A percentile compares a stretch with the other conserved stretches of the same genome.
Evolutionary conservation across 1,140 invertebrate species (phyloP).

Genomic region (Zaprionus nigranus): DNA sequence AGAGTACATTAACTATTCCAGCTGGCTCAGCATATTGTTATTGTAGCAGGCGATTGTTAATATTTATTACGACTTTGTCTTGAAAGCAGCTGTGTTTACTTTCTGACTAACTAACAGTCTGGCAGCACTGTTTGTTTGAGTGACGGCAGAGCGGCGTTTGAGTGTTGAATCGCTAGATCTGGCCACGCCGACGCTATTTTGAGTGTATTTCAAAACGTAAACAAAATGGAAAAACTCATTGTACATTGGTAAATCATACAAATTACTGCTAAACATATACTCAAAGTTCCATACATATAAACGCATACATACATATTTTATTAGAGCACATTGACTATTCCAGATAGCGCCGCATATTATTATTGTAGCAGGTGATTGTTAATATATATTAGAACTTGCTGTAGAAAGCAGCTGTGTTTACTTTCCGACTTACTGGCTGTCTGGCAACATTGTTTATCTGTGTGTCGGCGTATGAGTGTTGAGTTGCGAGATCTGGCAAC

Average conservation of each 20-base stretch:
- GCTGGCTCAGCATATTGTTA: background rate
- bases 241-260: no score
- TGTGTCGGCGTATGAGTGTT: background rate
- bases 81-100: conserved; percentile 3
- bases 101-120: background rate
- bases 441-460: background rate
- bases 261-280: no score
- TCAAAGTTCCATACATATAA: no score
- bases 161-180: background rate
- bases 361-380: background rate
- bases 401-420: background rate
- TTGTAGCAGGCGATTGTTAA: background rate
- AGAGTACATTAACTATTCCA: background rate
- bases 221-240: no score
- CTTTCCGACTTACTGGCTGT: background rate
- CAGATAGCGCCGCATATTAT: background rate
- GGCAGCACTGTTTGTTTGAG: background rate
- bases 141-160: background rate
- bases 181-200: conserved; percentile 1
- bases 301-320: background rate
- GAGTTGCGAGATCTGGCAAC: conserved; percentile 22
- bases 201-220: no score
- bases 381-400: background rate
- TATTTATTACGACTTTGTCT: background rate
- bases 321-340: background rate